Base-by-base conservation (phyloP, 53 echinoderm and acorn worm genomes). In the Temnopleurus reevesii region DNA sequence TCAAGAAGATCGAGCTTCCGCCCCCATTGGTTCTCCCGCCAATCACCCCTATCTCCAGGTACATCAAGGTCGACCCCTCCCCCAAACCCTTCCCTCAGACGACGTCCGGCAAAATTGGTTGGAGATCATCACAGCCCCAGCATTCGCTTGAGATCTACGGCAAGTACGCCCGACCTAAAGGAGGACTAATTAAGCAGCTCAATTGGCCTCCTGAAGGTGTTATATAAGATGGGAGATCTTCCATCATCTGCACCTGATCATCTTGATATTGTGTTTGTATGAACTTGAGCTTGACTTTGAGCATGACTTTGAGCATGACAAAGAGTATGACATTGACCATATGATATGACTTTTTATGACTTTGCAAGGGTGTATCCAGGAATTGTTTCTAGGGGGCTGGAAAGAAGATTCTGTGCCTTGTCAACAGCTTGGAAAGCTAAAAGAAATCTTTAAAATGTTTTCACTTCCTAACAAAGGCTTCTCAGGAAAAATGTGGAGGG, bases 201-300 rank as follows among this genome's bases (percentile, higher is more conserved):
- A 99, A 99, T 76, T 99, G 99, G 99, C 99, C 99, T 27, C 86
- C 95, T 9, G 99, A 99, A 55, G 99, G 94, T 18, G 92, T 99
- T 23, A 80, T 91, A 59, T 92, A 95, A 90, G 21, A 34, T 44
- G 7, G 25, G 34, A n/a, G 36, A 43, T 28, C 23, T n/a, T 41
- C 79, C 79, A 79, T 79, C 29, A 47, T 79, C 46, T 79, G 71
- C 21, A 41, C 71, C 18, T 71, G 6, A 21, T 3, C 21, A n/a
- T 71, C 41, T 71, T 9, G 79, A 49, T 47, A 4, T 79, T 49
- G 21, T 8, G 47, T 7, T 26, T 79, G 47, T 46, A 36, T n/a
- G 15, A 12, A 15, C 15, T 36, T 71, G 71, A 38, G 38, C 71
- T n/a, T 71, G 71, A 38, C 38, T 71, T 36, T 71, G 43, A 41